phyloP scores from a whole-genome alignment of 37 sponge, comb jelly and placozoan genomes.

The Dysidea cf. avara region DNA sequence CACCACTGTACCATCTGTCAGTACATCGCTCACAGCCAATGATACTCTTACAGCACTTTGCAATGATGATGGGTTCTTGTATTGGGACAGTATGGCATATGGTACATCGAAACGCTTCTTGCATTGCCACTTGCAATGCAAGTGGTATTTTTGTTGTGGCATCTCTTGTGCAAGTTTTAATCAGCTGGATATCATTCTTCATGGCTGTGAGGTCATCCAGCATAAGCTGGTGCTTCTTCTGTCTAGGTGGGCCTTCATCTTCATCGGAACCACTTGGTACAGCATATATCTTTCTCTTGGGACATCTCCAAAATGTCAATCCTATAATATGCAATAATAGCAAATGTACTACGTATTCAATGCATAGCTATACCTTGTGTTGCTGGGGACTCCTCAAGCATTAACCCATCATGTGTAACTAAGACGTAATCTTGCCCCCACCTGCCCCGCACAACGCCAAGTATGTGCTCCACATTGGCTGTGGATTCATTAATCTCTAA shows the following conservation, averaged over 20 bases:
- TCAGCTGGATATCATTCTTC: background rate
- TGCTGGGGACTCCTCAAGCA: constrained; percentile 2
- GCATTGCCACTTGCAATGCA: background rate
- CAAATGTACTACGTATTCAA: too few relatives aligned
- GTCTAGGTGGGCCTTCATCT: background rate
- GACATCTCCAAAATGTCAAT: constrained; percentile 13
- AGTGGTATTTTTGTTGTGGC: background rate
- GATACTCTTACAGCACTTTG: constrained; percentile 38
- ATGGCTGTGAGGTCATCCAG: background rate
- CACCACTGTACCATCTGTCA: constrained; percentile 35
- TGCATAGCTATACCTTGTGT: constrained; percentile 4
- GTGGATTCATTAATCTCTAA: background rate
- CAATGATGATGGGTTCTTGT: constrained; percentile 27
- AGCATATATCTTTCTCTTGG: constrained; percentile 29
- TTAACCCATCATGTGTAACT: constrained; percentile 4
- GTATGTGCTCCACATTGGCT: constrained; percentile 3
- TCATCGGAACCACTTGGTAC: background rate
- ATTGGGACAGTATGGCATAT: constrained; percentile 36
- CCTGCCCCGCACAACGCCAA: background rate
- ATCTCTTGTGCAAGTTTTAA: constrained; percentile 2
- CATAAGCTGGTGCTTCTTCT: background rate
- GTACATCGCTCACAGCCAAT: constrained; percentile 40
- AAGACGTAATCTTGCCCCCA: constrained; percentile 6
- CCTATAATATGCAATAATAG: too few relatives aligned
- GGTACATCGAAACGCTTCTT: constrained; percentile 32